Conservation (phyloP, 2,888 invertebrate species). For the Epirrhoe alternata region DNA sequence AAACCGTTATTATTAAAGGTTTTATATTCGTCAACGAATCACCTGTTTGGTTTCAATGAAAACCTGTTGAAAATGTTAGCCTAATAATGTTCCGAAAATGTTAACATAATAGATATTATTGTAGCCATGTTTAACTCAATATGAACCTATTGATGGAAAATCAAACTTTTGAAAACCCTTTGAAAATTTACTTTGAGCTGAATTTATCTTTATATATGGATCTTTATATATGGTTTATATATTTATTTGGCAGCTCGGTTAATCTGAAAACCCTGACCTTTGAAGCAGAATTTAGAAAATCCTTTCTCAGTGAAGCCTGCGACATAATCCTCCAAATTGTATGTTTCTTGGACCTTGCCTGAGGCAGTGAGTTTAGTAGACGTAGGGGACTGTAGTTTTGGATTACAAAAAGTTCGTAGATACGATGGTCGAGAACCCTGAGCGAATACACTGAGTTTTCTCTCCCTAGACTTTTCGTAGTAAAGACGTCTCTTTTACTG, state of each 20-base stretch:
- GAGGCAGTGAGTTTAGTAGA: conserved; percentile 12
- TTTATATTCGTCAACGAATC: too few relatives aligned
- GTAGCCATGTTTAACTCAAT: too few relatives aligned
- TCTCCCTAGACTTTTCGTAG: neutral
- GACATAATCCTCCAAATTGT: conserved; percentile 24
- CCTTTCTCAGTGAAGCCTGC: conserved; percentile 16
- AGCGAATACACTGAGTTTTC: neutral
- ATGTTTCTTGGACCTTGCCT: conserved; percentile 24
- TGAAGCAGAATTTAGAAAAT: conserved; percentile 21
- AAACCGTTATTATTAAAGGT: neutral
- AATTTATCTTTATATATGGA: too few relatives aligned
- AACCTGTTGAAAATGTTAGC: too few relatives aligned
- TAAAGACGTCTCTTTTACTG: neutral
- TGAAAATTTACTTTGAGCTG: too few relatives aligned
- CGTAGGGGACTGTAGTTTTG: conserved; percentile 8
- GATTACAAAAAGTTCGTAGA: neutral
- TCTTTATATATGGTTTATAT: too few relatives aligned
- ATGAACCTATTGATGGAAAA: too few relatives aligned
- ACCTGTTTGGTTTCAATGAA: too few relatives aligned
- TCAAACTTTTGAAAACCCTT: too few relatives aligned
- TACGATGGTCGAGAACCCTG: neutral
- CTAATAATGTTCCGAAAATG: too few relatives aligned
- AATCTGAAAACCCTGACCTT: conserved; percentile 17
- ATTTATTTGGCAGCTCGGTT: neutral
- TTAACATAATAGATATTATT: too few relatives aligned